These are phyloP conservation scores for Phaetusa simplex DNA, from an alignment of 2,113 vertebrate genomes.

Conservation along the genomic window DNA sequence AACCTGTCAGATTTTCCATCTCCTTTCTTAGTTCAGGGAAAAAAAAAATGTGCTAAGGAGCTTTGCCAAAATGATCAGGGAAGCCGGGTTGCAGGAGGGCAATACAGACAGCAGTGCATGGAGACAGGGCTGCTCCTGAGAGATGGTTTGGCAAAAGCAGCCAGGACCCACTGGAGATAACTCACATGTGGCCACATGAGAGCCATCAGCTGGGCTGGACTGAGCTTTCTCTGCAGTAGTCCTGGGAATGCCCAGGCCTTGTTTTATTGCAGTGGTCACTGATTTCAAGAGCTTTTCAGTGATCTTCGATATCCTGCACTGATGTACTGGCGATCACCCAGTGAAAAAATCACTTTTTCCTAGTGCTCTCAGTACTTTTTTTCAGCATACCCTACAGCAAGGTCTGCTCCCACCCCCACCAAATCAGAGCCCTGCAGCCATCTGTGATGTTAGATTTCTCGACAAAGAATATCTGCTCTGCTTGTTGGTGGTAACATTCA, in stretches of 20 bases:
- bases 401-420: neutral
- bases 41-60: neutral
- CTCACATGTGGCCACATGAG: accelerated
- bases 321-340: neutral
- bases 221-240: neutral
- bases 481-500: neutral
- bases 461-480: neutral
- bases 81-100: neutral
- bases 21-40: neutral
- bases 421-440: neutral
- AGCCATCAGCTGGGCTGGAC: neutral
- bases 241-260: neutral
- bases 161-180: neutral
- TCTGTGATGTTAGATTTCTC: neutral
- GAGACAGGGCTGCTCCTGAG: neutral
- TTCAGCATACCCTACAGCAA: neutral
- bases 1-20: neutral
- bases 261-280: neutral
- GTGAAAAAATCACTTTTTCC: neutral
- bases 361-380: neutral
- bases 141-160: neutral
- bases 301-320: neutral
- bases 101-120: neutral
- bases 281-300: neutral
- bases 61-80: neutral